Percentiles rank a stretch among this genome's conserved stretches.
These are phyloP conservation scores for Larimichthys crocea DNA, from an alignment of 2,113 vertebrate genomes.

Conservation along the genomic window DNA sequence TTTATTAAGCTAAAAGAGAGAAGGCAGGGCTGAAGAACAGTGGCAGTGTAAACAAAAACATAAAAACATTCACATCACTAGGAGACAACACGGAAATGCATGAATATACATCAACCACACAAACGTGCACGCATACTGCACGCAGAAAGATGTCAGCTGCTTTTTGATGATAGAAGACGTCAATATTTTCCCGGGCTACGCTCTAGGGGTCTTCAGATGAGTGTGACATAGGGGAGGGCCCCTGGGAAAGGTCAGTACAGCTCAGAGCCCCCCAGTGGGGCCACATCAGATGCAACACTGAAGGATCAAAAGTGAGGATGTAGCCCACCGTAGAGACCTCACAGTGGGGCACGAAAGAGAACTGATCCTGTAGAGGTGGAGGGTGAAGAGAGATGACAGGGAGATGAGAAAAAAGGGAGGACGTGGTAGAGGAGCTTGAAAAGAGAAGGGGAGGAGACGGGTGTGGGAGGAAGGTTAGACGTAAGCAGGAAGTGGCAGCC, in stretches of 20 bases:
- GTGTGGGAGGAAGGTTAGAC: not conserved
- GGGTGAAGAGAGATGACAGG: not conserved
- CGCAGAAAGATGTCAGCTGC: conserved; percentile 4
- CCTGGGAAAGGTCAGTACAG: conserved; percentile 51
- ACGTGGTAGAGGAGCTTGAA: not conserved
- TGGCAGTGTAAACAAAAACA: not conserved
- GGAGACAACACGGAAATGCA: not conserved
- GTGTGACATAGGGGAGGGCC: conserved; percentile 22
- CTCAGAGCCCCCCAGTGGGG: conserved; percentile 7
- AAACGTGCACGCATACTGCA: not conserved
- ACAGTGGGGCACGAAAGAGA: conserved; percentile 14
- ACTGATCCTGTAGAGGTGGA: not conserved
- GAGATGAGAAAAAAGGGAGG: not conserved
- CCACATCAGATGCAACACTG: conserved; percentile 37
- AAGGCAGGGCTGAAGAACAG: not conserved
- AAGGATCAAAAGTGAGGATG: conserved; percentile 42
- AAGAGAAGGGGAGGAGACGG: not conserved
- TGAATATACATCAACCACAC: not conserved
- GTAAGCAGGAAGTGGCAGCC: not conserved
- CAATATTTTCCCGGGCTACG: conserved; percentile 23
- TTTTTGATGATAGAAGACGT: conserved; percentile 33
- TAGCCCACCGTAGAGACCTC: conserved; percentile 15
- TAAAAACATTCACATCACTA: too few relatives aligned
- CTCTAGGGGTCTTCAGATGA: conserved; percentile 45
- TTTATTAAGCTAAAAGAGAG: not conserved